Conservation (phyloP, 2,888 invertebrate genomes). For the Cremastinae sp. region DNA sequence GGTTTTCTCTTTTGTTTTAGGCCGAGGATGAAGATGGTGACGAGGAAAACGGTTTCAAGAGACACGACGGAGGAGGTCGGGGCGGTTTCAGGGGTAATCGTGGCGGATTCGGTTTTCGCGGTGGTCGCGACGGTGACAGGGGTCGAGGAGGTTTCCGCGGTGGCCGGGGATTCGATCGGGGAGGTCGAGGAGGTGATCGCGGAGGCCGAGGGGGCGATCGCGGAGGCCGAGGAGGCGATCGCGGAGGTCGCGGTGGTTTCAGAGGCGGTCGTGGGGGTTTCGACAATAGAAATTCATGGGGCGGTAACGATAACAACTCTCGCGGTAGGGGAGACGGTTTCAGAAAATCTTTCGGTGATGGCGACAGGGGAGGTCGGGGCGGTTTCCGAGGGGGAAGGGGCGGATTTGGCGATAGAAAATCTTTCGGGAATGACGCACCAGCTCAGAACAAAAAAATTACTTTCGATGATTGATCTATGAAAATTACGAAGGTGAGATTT, state of each 20-base stretch:
- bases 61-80: slow-evolving; percentile 62
- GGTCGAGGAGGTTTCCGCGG: slow-evolving; percentile 64
- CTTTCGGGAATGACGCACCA: slow-evolving; percentile 78
- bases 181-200: slow-evolving; percentile 67
- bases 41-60: slow-evolving; percentile 75
- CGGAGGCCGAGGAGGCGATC: slow-evolving; percentile 70
- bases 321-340: slow-evolving; percentile 71
- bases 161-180: slow-evolving; percentile 69
- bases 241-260: slow-evolving; percentile 73
- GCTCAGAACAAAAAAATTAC: slow-evolving; percentile 88
- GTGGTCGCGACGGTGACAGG: slow-evolving; percentile 63
- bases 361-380: slow-evolving; percentile 65
- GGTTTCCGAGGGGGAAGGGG: slow-evolving; percentile 77
- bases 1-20: slow-evolving; percentile 77
- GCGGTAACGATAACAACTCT: slow-evolving; percentile 69
- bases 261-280: slow-evolving; percentile 69
- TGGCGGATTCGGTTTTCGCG: slow-evolving; percentile 61
- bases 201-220: slow-evolving; percentile 69
- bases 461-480: slow-evolving; percentile 82
- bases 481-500: slow-evolving; percentile 48
- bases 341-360: slow-evolving; percentile 72
- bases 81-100: slow-evolving; percentile 66
- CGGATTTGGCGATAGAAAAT: slow-evolving; percentile 82
- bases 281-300: slow-evolving; percentile 71
- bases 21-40: slow-evolving; percentile 75